Conservation (phyloP, 1,140 invertebrate species). For the Drosophila littoralis region DNA sequence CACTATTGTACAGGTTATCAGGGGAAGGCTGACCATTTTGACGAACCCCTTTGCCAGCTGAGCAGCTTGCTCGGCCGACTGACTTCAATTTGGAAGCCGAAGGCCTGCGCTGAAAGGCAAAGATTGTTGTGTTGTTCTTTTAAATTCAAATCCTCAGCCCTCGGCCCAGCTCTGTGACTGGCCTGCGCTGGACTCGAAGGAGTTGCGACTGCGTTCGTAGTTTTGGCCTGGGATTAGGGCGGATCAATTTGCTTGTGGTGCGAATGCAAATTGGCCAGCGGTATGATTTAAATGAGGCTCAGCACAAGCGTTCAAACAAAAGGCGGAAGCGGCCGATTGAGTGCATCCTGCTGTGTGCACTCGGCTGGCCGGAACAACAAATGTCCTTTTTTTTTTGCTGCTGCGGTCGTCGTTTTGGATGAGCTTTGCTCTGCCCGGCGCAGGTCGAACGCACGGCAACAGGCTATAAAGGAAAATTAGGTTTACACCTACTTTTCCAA, state of each 20-base stretch:
- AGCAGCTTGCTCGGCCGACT: conserved; percentile 30
- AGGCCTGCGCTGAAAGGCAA: conserved; percentile 34
- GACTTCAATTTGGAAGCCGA: conserved; percentile 57
- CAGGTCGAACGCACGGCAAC: conserved; percentile 19
- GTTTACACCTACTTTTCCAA: conserved; percentile 79
- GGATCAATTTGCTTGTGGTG: conserved; percentile 81
- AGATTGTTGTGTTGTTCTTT: conserved; percentile 56
- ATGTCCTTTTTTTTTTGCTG: conserved; percentile 47
- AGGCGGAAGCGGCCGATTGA: conserved; percentile 52
- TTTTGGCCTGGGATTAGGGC: conserved; percentile 68
- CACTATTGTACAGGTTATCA: neutral
- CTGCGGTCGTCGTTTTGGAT: conserved; percentile 16
- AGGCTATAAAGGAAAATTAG: conserved; percentile 74
- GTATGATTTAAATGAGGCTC: conserved; percentile 81
- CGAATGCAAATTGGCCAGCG: conserved; percentile 83
- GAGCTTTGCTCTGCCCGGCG: conserved; percentile 20
- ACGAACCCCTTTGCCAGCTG: conserved; percentile 7
- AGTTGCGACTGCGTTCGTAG: conserved; percentile 31
- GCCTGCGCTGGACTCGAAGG: conserved; percentile 20
- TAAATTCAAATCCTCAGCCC: conserved; percentile 63
- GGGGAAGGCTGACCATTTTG: neutral
- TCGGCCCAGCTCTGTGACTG: neutral
- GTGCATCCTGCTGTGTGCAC: conserved; percentile 60
- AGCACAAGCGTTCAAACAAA: conserved; percentile 66
- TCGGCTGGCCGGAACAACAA: conserved; percentile 62